phyloP scores from a whole-genome alignment of 2,797 vertebrate genomes.

The Leptodactylus fallax region DNA sequence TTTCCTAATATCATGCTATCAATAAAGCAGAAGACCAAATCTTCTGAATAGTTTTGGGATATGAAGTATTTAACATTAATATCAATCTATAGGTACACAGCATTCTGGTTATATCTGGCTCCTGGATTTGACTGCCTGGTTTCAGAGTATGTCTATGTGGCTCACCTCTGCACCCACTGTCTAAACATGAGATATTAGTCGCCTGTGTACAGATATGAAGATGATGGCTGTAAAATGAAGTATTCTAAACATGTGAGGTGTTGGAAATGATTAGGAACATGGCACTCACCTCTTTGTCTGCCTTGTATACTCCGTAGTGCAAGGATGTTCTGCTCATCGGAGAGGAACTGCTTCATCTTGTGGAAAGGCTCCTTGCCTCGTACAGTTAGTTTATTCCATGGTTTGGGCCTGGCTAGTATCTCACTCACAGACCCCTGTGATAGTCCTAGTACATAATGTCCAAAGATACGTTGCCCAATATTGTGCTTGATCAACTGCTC shows the following conservation, averaged over 20 bases:
- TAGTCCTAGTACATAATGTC: conserved; percentile 95
- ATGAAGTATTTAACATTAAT: too few species aligned
- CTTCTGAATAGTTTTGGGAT: too few species aligned
- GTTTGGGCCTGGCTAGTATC: conserved; percentile 89
- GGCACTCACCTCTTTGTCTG: conserved; percentile 90
- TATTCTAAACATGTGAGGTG: neutral
- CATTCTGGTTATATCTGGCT: neutral
- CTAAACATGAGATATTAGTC: neutral
- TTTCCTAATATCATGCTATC: too few species aligned
- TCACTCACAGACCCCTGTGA: conserved; percentile 96
- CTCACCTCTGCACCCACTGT: neutral
- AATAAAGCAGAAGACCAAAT: too few species aligned
- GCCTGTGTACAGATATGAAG: conserved; percentile 7
- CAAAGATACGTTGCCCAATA: conserved; percentile 96
- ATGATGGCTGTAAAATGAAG: conserved; percentile 29
- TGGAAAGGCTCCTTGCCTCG: conserved; percentile 97
- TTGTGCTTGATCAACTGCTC: conserved; percentile 99
- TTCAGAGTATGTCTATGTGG: neutral
- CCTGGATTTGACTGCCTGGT: neutral
- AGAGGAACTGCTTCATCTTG: conserved; percentile 98
- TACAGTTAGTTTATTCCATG: conserved; percentile 87
- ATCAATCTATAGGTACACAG: neutral
- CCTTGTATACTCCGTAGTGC: conserved; percentile 96
- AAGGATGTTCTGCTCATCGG: conserved; percentile 96
- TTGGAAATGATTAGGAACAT: neutral